phyloP scores from a whole-genome alignment of 2,797 vertebrate genomes.

The Morus bassanus region DNA sequence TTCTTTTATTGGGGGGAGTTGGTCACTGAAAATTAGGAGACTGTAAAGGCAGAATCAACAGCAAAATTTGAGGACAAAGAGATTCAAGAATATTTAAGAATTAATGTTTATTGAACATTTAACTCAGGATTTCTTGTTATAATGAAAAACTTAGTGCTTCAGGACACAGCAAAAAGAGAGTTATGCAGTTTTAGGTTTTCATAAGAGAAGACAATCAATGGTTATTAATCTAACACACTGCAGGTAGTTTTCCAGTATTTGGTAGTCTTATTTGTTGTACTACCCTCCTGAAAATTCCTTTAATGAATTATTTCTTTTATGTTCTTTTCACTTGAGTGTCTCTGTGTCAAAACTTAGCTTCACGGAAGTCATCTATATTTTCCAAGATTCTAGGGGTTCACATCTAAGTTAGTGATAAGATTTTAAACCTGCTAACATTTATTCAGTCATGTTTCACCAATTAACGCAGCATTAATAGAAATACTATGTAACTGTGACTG shows the following conservation, averaged over 20 bases:
- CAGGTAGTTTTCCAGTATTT: background rate
- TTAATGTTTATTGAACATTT: background rate
- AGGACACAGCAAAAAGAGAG: background rate
- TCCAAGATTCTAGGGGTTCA: background rate
- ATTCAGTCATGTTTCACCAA: background rate
- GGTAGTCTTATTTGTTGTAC: background rate
- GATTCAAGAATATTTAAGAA: background rate
- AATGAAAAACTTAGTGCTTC: background rate
- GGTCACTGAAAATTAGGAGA: background rate
- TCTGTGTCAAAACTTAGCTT: background rate
- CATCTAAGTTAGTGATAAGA: background rate
- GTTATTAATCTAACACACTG: background rate
- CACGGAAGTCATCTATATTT: background rate
- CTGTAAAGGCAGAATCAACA: background rate
- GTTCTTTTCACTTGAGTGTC: background rate
- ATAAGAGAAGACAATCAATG: background rate
- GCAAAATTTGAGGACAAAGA: background rate
- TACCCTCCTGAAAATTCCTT: background rate
- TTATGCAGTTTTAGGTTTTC: background rate
- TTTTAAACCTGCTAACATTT: background rate
- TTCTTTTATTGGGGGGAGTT: background rate
- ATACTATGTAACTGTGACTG: background rate
- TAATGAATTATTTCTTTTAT: background rate
- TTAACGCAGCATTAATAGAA: background rate
- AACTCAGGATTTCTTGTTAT: background rate